Conservation (phyloP, 2,113 vertebrate species). For the Strix uralensis region DNA sequence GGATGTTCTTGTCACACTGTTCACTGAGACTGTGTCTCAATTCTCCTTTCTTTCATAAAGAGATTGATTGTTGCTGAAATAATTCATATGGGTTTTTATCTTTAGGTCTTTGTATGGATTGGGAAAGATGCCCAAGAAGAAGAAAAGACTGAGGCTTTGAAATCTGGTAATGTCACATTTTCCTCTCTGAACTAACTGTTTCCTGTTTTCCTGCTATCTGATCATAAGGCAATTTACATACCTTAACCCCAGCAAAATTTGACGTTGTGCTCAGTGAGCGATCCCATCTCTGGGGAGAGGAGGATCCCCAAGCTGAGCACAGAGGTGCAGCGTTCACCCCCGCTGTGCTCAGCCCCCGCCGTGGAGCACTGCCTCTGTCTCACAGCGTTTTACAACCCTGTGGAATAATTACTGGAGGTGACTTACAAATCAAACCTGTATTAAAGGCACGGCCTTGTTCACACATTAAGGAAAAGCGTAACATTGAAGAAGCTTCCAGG, state of each 20-base stretch:
- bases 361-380: background rate
- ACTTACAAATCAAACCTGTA: no score
- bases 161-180: conserved; percentile 81
- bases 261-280: background rate
- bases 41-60: background rate
- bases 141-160: conserved; percentile 89
- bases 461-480: background rate
- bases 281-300: background rate
- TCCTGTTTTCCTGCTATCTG: background rate
- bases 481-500: background rate
- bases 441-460: no score
- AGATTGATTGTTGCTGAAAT: background rate
- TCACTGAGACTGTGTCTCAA: background rate
- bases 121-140: conserved; percentile 94
- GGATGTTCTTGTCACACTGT: background rate
- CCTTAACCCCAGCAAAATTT: background rate
- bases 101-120: conserved; percentile 95
- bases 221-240: fast-evolving
- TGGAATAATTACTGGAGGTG: no score
- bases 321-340: no score
- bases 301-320: no score
- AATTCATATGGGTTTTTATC: background rate
- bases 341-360: no score
- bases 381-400: background rate
- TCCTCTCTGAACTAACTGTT: background rate